phyloP scores from a whole-genome alignment of 2,888 invertebrate genomes.

The Aspidiotus destructor region DNA sequence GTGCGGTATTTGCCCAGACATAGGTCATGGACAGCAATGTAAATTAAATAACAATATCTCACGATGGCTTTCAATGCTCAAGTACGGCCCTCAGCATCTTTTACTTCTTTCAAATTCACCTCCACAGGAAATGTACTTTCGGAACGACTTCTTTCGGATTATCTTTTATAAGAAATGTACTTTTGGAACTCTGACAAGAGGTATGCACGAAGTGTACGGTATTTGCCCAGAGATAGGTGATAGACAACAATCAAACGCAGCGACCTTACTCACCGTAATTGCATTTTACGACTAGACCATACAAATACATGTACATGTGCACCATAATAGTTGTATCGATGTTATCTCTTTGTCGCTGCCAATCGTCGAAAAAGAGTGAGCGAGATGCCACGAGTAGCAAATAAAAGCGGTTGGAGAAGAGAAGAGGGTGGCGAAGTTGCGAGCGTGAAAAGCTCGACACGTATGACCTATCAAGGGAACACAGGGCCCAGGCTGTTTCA shows the following conservation, averaged over 20 bases:
- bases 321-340: neutral
- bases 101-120: too few species aligned
- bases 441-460: neutral
- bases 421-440: neutral
- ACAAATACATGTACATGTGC: neutral
- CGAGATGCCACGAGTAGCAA: too few species aligned
- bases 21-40: too few species aligned
- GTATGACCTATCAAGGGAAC: neutral
- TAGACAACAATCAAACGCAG: neutral
- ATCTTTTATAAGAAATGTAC: too few species aligned
- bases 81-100: too few species aligned
- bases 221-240: neutral
- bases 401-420: neutral
- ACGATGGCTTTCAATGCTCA: too few species aligned
- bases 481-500: neutral
- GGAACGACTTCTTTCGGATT: too few species aligned
- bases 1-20: too few species aligned
- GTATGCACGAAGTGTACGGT: neutral
- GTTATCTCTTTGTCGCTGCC: neutral
- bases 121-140: too few species aligned
- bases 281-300: neutral
- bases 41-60: too few species aligned
- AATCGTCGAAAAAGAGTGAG: neutral
- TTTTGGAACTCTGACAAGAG: too few species aligned
- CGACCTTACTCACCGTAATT: neutral